Evolutionary conservation across 2,113 vertebrate genomes (phyloP), one percentile per base, ranked within the genome.

Genomic region (Oryzias melastigma): DNA sequence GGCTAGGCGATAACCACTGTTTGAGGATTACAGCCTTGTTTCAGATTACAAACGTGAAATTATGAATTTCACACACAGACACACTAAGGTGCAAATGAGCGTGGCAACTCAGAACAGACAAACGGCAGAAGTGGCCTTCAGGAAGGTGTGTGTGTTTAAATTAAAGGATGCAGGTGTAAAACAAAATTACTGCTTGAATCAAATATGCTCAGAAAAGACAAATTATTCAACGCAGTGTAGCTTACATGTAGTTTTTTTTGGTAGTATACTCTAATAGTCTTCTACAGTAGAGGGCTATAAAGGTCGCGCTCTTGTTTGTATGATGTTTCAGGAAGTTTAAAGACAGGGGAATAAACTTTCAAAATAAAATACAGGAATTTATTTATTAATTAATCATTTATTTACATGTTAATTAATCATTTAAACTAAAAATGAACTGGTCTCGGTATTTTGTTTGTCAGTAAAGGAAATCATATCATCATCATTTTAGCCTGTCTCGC

Each of bases 111-210:
- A 53, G 72, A 77, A 73, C 66, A 78, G 59, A 81, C 78, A 72
- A 65, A 86, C 72, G 68, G 56, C 53, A 62, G 53, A 78, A 83
- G 80, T 81, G 77, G 72, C 62, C 76, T 58, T 46, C 58, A 46
- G 73, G 69, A 62, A 74, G 47, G 68, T 66, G 66, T 75, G 62
- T 75, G 62, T 35, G 58, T 84, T 71, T 62, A 75, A 88, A 88
- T 85, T 81, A 84, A 84, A 65, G 24, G 10, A 50, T 61, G 66
- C 78, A 87, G 82, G 80, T 88, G 80, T 78, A 70, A 71, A 82
- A 66, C 58, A 57, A 65, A 65, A 63, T 41, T 48, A 57, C 84
- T 84, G 83, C 54, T 66, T 59, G 81, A 88, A 89, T 83, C 79
- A 81, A 58, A 81, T 73, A 69, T 80, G 83, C 71, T 85, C 59